phyloP scores from a whole-genome alignment of 2,113 vertebrate genomes.

The Gasterosteus aculeatus region DNA sequence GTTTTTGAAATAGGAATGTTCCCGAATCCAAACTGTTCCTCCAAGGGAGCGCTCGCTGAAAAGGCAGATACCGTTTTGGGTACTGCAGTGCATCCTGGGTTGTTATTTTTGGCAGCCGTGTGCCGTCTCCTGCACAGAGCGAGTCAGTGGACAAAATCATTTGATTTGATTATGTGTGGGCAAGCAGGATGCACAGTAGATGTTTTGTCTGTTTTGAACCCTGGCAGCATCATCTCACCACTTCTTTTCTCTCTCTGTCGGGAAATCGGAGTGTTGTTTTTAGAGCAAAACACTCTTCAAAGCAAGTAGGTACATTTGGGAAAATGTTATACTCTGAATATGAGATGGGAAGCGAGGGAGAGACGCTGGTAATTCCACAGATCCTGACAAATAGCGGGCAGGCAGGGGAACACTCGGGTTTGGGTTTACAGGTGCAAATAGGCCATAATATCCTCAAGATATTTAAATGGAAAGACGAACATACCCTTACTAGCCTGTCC shows the following conservation, averaged over 20 bases:
- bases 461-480: conserved; percentile 60
- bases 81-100: conserved; percentile 38
- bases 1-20: conserved; percentile 74
- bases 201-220: conserved; percentile 55
- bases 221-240: conserved; percentile 42
- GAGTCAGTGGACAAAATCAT: conserved; percentile 28
- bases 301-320: conserved; percentile 49
- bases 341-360: conserved; percentile 56
- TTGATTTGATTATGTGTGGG: conserved; percentile 60
- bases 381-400: conserved; percentile 68
- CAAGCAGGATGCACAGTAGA: conserved; percentile 22
- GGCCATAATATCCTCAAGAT: conserved; percentile 50
- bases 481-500: conserved; percentile 51
- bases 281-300: conserved; percentile 30
- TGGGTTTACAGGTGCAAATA: conserved; percentile 66
- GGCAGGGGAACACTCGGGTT: conserved; percentile 43
- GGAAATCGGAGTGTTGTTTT: conserved; percentile 52
- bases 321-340: conserved; percentile 63
- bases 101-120: conserved; percentile 56
- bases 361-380: conserved; percentile 61
- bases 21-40: conserved; percentile 61
- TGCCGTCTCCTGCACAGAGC: conserved; percentile 17
- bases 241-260: conserved; percentile 17
- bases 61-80: conserved; percentile 51
- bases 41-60: conserved; percentile 46